These are phyloP conservation scores for Sebastes aleutianus DNA, from an alignment of 2,797 vertebrate genomes.

Conservation along the genomic window DNA sequence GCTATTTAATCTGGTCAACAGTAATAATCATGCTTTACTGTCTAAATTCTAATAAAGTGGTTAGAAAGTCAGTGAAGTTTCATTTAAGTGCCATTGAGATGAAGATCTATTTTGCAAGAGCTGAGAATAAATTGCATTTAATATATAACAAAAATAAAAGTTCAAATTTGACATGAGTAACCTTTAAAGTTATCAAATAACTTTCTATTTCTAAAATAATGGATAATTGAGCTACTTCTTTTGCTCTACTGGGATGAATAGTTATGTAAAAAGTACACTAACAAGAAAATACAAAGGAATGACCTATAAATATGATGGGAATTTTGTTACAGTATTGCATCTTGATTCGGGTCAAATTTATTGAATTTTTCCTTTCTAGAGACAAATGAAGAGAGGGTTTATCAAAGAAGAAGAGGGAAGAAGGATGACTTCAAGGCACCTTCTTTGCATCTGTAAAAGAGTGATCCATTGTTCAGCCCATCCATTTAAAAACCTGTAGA, in stretches of 20 bases:
- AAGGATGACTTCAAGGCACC: not conserved
- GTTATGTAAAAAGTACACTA: not conserved
- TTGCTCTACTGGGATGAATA: not conserved
- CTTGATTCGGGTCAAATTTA: not conserved
- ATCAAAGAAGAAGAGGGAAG: not conserved
- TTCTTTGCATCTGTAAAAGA: conserved; percentile 44
- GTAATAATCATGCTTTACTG: not conserved
- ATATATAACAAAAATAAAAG: not conserved
- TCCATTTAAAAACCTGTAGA: conserved; percentile 44
- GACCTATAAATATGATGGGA: not conserved
- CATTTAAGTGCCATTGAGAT: not conserved
- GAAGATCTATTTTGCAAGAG: not conserved
- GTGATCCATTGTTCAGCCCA: conserved; percentile 33
- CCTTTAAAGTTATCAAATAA: not conserved
- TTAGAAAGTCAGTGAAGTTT: not conserved
- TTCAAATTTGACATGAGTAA: not conserved
- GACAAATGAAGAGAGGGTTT: not conserved
- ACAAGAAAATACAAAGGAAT: not conserved
- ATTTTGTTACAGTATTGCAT: not conserved
- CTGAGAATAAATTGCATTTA: not conserved
- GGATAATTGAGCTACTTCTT: not conserved
- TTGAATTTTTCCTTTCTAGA: not conserved
- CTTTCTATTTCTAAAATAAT: not conserved
- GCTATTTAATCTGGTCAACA: not conserved
- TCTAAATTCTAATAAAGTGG: not conserved